Percentiles rank a stretch among this genome's conserved stretches.
Conservation (phyloP, 2,888 invertebrate genomes). For the Drosophila cognata region DNA sequence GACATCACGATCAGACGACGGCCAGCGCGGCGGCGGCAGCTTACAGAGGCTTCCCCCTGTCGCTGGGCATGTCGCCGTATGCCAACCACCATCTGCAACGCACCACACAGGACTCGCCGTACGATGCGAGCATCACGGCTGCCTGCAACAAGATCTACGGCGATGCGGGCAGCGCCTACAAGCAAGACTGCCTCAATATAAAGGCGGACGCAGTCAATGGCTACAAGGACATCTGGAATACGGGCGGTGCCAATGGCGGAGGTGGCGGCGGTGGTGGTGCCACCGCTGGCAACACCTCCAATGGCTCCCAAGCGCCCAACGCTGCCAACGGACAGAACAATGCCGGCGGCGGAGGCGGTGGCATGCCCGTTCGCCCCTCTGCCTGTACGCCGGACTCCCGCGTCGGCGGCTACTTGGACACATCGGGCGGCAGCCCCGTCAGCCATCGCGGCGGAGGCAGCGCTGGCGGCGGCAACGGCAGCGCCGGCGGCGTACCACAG, state of each 20-base stretch:
- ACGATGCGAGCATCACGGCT: slow-evolving; percentile 95
- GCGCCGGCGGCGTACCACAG: slow-evolving; percentile 86
- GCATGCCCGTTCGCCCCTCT: slow-evolving; percentile 90
- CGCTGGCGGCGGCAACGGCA: slow-evolving; percentile 86
- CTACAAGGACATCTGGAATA: slow-evolving; percentile 89
- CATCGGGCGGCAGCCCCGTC: slow-evolving; percentile 90
- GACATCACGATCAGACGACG: slow-evolving; percentile 90
- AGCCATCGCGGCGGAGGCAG: slow-evolving; percentile 90
- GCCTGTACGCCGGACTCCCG: slow-evolving; percentile 96
- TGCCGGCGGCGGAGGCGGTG: slow-evolving; percentile 75
- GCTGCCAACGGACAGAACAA: slow-evolving; percentile 87
- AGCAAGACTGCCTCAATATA: slow-evolving; percentile 90
- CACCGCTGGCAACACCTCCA: slow-evolving; percentile 85
- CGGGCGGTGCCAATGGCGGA: slow-evolving; percentile 86
- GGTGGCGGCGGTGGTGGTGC: slow-evolving; percentile 86
- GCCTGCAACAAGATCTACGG: slow-evolving; percentile 90
- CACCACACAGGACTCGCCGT: slow-evolving; percentile 95
- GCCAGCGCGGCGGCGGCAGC: slow-evolving; percentile 88
- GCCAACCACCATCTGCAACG: slow-evolving; percentile 91
- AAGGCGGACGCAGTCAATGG: slow-evolving; percentile 86
- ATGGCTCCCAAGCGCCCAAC: slow-evolving; percentile 73
- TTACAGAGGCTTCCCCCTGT: slow-evolving; percentile 94
- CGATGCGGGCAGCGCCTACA: slow-evolving; percentile 85
- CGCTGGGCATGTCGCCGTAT: slow-evolving; percentile 94
- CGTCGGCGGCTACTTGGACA: slow-evolving; percentile 91